These are phyloP conservation scores for Lysiphlebus fabarum DNA, from an alignment of 1,140 invertebrate genomes.

Conservation along the genomic window DNA sequence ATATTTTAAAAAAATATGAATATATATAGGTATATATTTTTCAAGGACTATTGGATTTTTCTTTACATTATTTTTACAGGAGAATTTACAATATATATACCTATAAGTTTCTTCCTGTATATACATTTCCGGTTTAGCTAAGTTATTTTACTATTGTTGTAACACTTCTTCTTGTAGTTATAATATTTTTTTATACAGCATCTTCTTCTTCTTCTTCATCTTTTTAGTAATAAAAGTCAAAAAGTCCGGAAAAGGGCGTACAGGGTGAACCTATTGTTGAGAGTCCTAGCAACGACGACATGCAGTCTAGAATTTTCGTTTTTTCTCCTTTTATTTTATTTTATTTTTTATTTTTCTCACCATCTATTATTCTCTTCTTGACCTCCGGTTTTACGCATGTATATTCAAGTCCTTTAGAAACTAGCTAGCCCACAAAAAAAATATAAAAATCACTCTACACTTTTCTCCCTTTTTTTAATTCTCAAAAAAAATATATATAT, in stretches of 20 bases:
- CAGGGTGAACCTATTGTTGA: conserved; percentile 23
- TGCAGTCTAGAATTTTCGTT: conserved; percentile 17
- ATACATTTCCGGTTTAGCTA: conserved; percentile 20
- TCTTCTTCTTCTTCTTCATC: conserved; percentile 15
- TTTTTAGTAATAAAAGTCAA: conserved; percentile 24
- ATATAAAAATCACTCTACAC: neutral
- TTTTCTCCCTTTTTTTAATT: neutral
- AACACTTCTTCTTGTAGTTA: conserved; percentile 9
- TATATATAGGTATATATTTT: no score
- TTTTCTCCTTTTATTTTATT: conserved; percentile 12
- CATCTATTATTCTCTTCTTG: conserved; percentile 17
- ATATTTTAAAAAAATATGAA: neutral
- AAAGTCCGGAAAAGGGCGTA: conserved; percentile 25
- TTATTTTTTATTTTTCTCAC: conserved; percentile 14
- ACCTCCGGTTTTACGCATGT: conserved; percentile 6
- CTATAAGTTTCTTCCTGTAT: conserved; percentile 21
- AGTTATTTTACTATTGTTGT: conserved; percentile 17
- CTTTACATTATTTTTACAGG: no score
- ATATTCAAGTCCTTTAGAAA: neutral
- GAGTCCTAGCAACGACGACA: neutral
- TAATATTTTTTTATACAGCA: neutral
- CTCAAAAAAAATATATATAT: no score
- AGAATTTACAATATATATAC: no score
- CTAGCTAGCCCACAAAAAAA: neutral
- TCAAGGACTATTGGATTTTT: no score